phyloP scores from a whole-genome alignment of 2,888 invertebrate genomes.

The Aporophyla lueneburgensis region DNA sequence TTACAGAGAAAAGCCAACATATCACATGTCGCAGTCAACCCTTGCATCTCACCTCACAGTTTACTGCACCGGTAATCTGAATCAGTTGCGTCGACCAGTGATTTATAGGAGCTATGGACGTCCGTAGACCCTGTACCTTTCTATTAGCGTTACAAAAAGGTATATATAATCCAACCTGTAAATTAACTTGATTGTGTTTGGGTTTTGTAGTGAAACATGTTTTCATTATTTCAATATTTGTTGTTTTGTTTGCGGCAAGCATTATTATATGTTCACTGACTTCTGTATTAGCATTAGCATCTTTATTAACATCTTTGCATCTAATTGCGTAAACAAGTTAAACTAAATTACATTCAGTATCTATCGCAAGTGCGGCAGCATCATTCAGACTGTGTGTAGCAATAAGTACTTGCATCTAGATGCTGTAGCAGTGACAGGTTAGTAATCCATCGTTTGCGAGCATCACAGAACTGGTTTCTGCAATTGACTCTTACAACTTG shows the following conservation, averaged over 20 bases:
- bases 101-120: slow-evolving; percentile 83
- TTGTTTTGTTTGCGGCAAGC: neutral
- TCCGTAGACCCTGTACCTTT: slow-evolving; percentile 64
- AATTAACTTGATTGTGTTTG: slow-evolving; percentile 51
- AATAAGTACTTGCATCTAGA: slow-evolving; percentile 63
- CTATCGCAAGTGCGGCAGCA: slow-evolving; percentile 57
- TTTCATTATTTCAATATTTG: slow-evolving; percentile 16
- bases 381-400: slow-evolving; percentile 63
- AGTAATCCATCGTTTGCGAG: slow-evolving; percentile 63
- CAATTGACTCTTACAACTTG: slow-evolving; percentile 63
- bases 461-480: slow-evolving; percentile 62
- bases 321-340: slow-evolving; percentile 30
- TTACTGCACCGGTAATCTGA: slow-evolving; percentile 84
- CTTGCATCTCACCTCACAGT: slow-evolving; percentile 69
- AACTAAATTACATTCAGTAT: slow-evolving; percentile 54
- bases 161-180: slow-evolving; percentile 51
- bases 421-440: slow-evolving; percentile 63
- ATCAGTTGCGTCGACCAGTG: slow-evolving; percentile 86
- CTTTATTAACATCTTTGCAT: slow-evolving; percentile 29
- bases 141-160: slow-evolving; percentile 57
- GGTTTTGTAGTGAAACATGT: slow-evolving; percentile 37
- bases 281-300: neutral
- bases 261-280: neutral
- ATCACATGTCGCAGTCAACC: slow-evolving; percentile 44
- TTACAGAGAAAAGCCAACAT: slow-evolving; percentile 32